These are phyloP conservation scores for Xestobium rufovillosum DNA, from an alignment of 2,888 invertebrate genomes.

Conservation along the genomic window DNA sequence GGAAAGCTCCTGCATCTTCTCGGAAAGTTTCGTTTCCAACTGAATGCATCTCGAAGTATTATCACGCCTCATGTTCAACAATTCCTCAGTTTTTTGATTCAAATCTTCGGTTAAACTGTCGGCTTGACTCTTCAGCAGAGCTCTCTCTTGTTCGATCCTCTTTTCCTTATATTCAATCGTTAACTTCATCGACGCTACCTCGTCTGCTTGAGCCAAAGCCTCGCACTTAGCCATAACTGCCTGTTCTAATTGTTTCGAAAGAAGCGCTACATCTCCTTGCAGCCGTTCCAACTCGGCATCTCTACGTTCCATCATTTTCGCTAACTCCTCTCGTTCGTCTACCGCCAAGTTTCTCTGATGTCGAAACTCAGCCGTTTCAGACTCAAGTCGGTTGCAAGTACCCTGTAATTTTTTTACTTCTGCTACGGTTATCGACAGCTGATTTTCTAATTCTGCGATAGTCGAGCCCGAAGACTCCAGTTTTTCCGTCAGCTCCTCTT, in stretches of 20 bases:
- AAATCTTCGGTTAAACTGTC: slow-evolving; percentile 71
- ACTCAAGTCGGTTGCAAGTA: slow-evolving; percentile 55
- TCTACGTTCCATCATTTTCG: slow-evolving; percentile 63
- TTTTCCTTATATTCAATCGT: slow-evolving; percentile 75
- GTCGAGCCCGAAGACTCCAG: slow-evolving; percentile 55
- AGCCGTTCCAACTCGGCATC: slow-evolving; percentile 66
- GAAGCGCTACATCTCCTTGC: slow-evolving; percentile 57
- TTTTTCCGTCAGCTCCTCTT: slow-evolving; percentile 56
- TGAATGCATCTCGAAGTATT: slow-evolving; percentile 56
- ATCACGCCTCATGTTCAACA: slow-evolving; percentile 69
- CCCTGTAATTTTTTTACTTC: slow-evolving; percentile 61
- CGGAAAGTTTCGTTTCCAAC: slow-evolving; percentile 67
- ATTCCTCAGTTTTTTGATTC: slow-evolving; percentile 67
- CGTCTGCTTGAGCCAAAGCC: slow-evolving; percentile 70
- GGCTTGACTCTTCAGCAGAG: slow-evolving; percentile 69
- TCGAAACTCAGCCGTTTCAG: slow-evolving; percentile 58
- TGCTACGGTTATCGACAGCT: slow-evolving; percentile 53
- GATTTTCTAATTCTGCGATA: slow-evolving; percentile 55
- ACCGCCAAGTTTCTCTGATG: slow-evolving; percentile 62
- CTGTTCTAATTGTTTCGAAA: slow-evolving; percentile 66
- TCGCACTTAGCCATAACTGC: slow-evolving; percentile 79
- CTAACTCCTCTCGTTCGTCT: slow-evolving; percentile 68
- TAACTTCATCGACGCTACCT: slow-evolving; percentile 72
- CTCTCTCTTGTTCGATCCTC: slow-evolving; percentile 74
- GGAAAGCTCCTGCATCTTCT: slow-evolving; percentile 72